Evolutionary conservation across 2,888 invertebrate genomes (phyloP).

Genomic region (Diarsia rubi): DNA sequence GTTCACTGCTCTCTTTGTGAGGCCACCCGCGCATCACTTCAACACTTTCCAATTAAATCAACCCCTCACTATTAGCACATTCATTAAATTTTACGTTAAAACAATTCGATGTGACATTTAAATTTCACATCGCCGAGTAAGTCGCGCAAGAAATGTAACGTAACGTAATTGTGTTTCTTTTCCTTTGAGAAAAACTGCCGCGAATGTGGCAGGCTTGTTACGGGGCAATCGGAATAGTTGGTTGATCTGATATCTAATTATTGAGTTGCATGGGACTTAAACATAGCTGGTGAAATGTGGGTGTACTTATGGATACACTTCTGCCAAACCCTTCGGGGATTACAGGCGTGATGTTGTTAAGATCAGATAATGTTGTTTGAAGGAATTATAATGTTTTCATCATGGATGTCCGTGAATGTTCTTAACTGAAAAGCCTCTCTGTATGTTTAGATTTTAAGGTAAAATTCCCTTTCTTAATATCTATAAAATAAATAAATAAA

Average conservation of each 20-base stretch:
- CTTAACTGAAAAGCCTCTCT: neutral
- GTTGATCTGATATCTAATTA: too few relatives aligned
- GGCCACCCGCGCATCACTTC: neutral
- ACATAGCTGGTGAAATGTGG: too few relatives aligned
- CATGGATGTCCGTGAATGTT: neutral
- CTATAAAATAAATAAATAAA: too few relatives aligned
- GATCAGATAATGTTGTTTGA: neutral
- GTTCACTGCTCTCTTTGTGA: neutral
- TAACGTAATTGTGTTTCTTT: slow-evolving; percentile 20
- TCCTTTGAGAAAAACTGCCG: slow-evolving; percentile 34
- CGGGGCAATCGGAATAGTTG: neutral
- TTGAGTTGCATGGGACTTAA: too few relatives aligned
- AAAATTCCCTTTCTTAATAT: neutral
- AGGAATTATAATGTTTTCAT: neutral
- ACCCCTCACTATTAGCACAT: slow-evolving; percentile 17
- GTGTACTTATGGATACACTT: too few relatives aligned
- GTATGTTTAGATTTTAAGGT: neutral
- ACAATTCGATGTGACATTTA: slow-evolving; percentile 47
- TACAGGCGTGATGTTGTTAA: too few relatives aligned
- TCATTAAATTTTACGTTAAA: slow-evolving; percentile 29
- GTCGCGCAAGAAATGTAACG: slow-evolving; percentile 17
- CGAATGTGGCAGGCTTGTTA: neutral
- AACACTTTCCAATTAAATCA: slow-evolving; percentile 33
- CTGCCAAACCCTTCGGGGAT: too few relatives aligned
- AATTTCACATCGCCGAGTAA: slow-evolving; percentile 26